Conservation (phyloP, 2,797 vertebrate genomes). For the Gorsachius magnificus region DNA sequence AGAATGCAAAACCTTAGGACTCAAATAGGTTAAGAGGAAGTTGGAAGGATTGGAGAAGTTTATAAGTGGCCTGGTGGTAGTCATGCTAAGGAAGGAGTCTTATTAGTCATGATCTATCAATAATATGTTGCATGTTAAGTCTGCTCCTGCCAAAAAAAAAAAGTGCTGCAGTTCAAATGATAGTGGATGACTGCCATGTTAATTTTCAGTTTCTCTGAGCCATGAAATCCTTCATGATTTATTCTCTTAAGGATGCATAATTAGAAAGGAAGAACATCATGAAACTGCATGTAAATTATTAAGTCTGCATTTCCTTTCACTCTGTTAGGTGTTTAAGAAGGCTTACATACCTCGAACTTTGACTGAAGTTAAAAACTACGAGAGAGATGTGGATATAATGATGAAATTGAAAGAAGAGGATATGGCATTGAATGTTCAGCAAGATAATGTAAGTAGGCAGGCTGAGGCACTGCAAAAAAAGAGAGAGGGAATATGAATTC, state of each 20-base stretch:
- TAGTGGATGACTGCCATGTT: background rate
- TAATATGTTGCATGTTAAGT: background rate
- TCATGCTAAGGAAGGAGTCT: background rate
- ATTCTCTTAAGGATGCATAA: background rate
- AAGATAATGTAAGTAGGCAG: constrained; percentile 80
- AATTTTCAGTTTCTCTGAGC: background rate
- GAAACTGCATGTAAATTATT: background rate
- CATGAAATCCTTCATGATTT: background rate
- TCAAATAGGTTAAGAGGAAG: background rate
- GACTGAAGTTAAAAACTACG: constrained; percentile 87
- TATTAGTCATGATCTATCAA: background rate
- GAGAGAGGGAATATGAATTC: background rate
- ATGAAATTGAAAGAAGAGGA: constrained; percentile 82
- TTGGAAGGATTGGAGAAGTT: background rate
- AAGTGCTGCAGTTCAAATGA: background rate
- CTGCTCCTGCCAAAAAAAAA: background rate
- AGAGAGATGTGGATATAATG: constrained; percentile 85
- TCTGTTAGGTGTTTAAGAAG: constrained; percentile 87
- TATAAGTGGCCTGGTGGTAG: background rate
- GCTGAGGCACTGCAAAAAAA: background rate
- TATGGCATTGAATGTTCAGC: constrained; percentile 74
- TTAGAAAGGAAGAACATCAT: background rate
- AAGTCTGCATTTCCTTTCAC: background rate
- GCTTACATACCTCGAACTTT: constrained; percentile 90
- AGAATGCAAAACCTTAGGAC: background rate